These are phyloP conservation scores for Carapus acus DNA, from an alignment of 2,797 vertebrate species.

Conservation along the genomic window DNA sequence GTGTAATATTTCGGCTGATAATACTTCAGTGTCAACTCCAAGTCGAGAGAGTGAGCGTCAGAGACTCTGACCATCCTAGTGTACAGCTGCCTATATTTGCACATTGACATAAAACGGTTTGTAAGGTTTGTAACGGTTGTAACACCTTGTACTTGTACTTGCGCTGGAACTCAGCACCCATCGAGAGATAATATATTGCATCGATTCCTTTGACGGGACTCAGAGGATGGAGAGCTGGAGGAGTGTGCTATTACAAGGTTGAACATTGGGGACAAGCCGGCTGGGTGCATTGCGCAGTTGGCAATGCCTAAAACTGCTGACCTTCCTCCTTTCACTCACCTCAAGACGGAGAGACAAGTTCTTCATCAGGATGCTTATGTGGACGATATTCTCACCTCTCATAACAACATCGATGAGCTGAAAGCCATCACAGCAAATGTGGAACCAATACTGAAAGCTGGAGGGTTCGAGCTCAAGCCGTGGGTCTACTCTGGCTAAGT, in stretches of 20 bases:
- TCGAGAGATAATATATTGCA: constrained; percentile 3
- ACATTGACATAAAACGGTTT: too few relatives aligned
- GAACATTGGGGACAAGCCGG: constrained; percentile 1
- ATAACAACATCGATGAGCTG: not conserved
- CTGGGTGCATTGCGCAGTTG: constrained; percentile 14
- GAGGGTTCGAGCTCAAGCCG: constrained; percentile 13
- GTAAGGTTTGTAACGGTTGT: too few relatives aligned
- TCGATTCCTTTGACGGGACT: constrained; percentile 21
- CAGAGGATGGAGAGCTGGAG: fast-evolving
- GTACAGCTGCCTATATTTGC: too few relatives aligned
- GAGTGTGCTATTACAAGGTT: constrained; percentile 12
- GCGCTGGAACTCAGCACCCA: too few relatives aligned
- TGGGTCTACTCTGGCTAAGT: constrained; percentile 20
- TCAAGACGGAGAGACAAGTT: not conserved
- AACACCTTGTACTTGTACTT: too few relatives aligned
- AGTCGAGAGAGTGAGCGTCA: too few relatives aligned
- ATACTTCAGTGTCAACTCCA: too few relatives aligned
- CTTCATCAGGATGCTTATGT: constrained; percentile 9
- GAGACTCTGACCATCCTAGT: too few relatives aligned
- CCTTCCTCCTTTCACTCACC: not conserved
- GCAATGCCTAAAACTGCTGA: constrained; percentile 15
- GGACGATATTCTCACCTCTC: constrained; percentile 3
- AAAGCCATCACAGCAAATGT: not conserved
- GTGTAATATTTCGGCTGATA: too few relatives aligned
- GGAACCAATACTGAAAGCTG: constrained; percentile 8